A percentile compares a stretch with the other conserved stretches of the same genome.
Evolutionary conservation across 2,797 vertebrate genomes (phyloP).

Genomic region (Poeciliopsis infans): DNA sequence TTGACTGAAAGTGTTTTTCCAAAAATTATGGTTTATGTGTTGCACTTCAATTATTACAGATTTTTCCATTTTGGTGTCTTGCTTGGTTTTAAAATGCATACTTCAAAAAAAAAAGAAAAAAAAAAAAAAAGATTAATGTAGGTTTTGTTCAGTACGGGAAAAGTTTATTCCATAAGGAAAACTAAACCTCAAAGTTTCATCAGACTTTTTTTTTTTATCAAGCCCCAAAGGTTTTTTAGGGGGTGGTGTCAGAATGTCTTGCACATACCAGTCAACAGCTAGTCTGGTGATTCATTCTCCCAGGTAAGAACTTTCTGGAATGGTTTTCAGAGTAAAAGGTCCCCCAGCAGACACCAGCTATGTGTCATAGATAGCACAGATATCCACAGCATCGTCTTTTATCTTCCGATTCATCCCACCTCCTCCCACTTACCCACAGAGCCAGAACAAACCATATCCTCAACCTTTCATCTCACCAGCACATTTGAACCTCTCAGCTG

Average conservation of each 20-base stretch:
- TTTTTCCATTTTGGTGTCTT: neutral
- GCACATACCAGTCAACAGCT: neutral
- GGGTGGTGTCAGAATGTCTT: neutral
- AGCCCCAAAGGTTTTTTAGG: neutral
- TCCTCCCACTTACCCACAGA: constrained; percentile 48
- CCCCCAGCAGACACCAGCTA: constrained; percentile 5
- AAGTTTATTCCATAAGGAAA: neutral
- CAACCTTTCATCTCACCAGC: constrained; percentile 53
- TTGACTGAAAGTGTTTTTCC: neutral
- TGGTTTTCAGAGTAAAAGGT: neutral
- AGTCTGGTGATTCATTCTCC: neutral
- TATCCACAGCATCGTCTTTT: constrained; percentile 27
- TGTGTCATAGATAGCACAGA: constrained; percentile 21
- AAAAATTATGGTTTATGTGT: neutral
- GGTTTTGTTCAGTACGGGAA: neutral
- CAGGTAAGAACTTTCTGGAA: neutral
- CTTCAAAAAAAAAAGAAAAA: neutral
- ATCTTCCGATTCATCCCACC: constrained; percentile 52
- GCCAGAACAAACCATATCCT: constrained; percentile 36
- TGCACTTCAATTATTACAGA: neutral
- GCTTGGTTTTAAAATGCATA: neutral
- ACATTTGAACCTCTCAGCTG: constrained; percentile 50
- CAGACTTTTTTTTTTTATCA: neutral
- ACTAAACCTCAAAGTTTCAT: neutral
- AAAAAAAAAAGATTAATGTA: neutral